phyloP scores from a whole-genome alignment of 2,888 invertebrate genomes.

The Drosophila tripunctata region DNA sequence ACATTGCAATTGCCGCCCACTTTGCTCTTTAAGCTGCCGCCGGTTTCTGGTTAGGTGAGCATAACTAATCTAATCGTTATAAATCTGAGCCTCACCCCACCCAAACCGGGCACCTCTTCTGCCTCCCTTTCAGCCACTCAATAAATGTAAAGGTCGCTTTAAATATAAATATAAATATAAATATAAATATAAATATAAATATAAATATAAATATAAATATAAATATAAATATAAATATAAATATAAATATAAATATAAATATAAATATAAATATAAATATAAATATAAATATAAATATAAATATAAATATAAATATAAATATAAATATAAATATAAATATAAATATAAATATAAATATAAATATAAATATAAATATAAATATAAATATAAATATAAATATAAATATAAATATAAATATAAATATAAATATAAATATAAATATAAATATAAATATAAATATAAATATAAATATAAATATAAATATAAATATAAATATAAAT shows the following conservation, averaged over 20 bases:
- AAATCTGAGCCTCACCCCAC: slow-evolving; percentile 26
- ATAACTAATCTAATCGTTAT: slow-evolving; percentile 71
- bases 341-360: neutral
- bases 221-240: neutral
- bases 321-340: neutral
- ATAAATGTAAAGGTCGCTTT: neutral
- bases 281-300: neutral
- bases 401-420: neutral
- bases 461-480: neutral
- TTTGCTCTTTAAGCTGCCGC: slow-evolving; percentile 75
- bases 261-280: neutral
- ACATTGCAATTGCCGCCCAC: slow-evolving; percentile 57
- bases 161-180: neutral
- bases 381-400: neutral
- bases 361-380: neutral
- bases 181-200: neutral
- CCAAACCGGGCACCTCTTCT: too few relatives aligned
- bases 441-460: slow-evolving; percentile 1
- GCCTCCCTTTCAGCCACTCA: neutral
- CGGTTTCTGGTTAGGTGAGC: slow-evolving; percentile 68
- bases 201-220: neutral
- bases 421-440: neutral
- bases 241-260: neutral
- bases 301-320: neutral
- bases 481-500: slow-evolving; percentile 1